Percentiles rank a stretch among this genome's conserved stretches.
These are phyloP conservation scores for Aplocera efformata DNA, from an alignment of 2,888 invertebrate species.

Conservation along the genomic window DNA sequence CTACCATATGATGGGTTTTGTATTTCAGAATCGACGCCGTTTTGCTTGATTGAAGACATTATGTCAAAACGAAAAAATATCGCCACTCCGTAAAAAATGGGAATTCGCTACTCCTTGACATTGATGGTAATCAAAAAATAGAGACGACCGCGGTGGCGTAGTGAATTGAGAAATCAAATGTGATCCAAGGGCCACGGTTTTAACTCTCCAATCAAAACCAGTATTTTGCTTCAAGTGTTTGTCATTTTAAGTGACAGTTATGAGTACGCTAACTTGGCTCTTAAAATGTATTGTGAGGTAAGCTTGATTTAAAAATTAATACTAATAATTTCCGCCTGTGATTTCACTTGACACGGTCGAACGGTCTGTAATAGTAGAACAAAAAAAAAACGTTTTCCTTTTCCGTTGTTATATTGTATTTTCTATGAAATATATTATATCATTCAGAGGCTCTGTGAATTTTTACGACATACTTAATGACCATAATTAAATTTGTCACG, in stretches of 20 bases:
- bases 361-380: not conserved
- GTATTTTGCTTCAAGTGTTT: too few species aligned
- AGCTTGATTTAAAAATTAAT: too few species aligned
- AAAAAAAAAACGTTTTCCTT: constrained; percentile 9
- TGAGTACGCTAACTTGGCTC: too few species aligned
- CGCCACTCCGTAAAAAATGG: not conserved
- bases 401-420: constrained; percentile 7
- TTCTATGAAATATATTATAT: constrained; percentile 18
- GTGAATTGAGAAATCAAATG: too few species aligned
- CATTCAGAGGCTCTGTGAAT: constrained; percentile 21
- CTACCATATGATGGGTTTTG: constrained; percentile 10
- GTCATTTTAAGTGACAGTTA: too few species aligned
- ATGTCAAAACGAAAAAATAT: not conserved
- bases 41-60: constrained; percentile 24
- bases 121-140: too few species aligned
- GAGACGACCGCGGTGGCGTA: too few species aligned
- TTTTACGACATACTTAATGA: constrained; percentile 30
- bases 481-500: constrained; percentile 28
- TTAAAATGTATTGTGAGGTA: too few species aligned
- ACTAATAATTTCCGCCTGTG: too few species aligned
- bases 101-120: too few species aligned
- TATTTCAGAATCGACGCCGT: constrained; percentile 21
- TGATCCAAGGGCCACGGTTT: too few species aligned
- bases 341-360: not conserved
- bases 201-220: too few species aligned